Evolutionary conservation across 1,140 invertebrate genomes (phyloP).

Genomic region (Eumaeus atala): DNA sequence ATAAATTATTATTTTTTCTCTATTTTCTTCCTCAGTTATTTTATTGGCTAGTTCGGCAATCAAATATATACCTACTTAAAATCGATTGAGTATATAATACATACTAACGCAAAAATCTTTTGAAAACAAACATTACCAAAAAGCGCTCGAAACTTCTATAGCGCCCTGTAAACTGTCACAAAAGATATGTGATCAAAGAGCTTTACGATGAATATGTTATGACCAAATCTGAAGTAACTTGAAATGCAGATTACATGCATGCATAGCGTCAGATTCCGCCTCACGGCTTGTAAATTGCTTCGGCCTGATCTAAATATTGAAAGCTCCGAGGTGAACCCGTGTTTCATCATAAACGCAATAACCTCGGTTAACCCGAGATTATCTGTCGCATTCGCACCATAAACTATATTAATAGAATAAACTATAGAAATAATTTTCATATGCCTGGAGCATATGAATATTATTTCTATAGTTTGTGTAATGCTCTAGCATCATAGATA

Average conservation of each 20-base stretch:
- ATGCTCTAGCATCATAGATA: too few relatives aligned
- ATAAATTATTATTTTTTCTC: too few relatives aligned
- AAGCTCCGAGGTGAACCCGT: conserved; percentile 30
- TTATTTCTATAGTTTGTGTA: too few relatives aligned
- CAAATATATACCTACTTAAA: too few relatives aligned
- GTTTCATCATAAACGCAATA: conserved; percentile 23
- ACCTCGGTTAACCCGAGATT: conserved; percentile 18
- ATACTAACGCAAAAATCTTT: too few relatives aligned
- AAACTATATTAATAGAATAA: neutral
- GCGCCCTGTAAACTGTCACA: too few relatives aligned
- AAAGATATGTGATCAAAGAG: conserved; percentile 1
- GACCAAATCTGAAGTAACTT: conserved; percentile 31
- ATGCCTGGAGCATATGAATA: too few relatives aligned
- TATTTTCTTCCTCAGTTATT: too few relatives aligned
- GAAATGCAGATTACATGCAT: conserved; percentile 49
- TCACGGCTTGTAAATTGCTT: conserved; percentile 47
- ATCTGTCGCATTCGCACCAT: conserved; percentile 8
- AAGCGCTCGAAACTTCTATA: too few relatives aligned
- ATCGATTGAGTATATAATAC: too few relatives aligned
- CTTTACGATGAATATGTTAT: conserved; percentile 21
- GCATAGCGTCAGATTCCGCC: conserved; percentile 35
- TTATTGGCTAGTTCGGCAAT: too few relatives aligned
- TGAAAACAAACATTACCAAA: too few relatives aligned
- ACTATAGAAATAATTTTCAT: neutral
- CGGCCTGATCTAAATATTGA: conserved; percentile 49